phyloP scores from a whole-genome alignment of 2,113 vertebrate genomes.

The Sula dactylatra region DNA sequence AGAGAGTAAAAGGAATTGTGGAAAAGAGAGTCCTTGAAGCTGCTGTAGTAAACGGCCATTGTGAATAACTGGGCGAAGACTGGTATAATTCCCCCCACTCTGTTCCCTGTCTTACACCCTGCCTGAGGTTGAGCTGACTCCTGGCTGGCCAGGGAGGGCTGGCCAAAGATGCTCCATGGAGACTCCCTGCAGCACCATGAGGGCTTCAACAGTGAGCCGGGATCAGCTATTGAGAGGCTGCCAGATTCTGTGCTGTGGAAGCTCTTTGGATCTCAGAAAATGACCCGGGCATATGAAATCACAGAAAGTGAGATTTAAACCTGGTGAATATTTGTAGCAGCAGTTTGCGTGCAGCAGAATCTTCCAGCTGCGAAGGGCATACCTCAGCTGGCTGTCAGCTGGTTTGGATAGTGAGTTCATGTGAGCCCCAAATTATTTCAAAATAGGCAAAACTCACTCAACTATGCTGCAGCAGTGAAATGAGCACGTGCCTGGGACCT shows the following conservation, averaged over 20 bases:
- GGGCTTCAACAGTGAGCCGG: neutral
- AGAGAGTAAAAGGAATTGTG: neutral
- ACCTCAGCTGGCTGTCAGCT: neutral
- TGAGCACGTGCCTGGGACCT: fast-evolving
- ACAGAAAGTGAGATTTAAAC: neutral
- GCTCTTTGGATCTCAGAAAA: neutral
- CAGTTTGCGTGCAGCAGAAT: neutral
- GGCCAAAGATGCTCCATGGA: neutral
- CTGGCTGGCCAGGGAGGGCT: neutral
- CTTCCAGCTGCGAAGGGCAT: neutral
- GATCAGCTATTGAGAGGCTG: no score
- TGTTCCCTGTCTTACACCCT: fast-evolving
- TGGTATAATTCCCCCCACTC: neutral
- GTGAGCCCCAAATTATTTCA: neutral
- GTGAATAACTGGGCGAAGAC: neutral
- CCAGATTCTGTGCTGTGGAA: neutral
- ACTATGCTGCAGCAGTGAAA: neutral
- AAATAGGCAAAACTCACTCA: neutral
- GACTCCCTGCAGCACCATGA: fast-evolving
- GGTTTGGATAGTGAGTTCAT: neutral
- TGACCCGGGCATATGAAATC: fast-evolving
- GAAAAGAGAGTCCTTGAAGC: neutral
- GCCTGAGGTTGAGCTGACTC: neutral
- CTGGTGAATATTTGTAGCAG: neutral
- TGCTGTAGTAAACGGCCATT: neutral